Base-by-base conservation (phyloP, 2,113 vertebrate genomes). In the Pitta sordida region DNA sequence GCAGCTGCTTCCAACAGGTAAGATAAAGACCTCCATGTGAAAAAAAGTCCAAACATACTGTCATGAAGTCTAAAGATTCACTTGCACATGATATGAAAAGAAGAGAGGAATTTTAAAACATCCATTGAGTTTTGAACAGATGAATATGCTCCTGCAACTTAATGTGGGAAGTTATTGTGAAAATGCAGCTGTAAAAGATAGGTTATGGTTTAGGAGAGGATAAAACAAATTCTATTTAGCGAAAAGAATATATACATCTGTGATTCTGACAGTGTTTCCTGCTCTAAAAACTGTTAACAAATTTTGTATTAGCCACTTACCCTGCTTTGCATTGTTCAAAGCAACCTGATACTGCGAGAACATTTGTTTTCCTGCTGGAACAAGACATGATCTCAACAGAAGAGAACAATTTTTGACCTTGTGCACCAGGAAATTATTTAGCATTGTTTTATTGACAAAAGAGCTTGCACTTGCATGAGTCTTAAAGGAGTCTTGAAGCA, bases 1-100 rank as follows among this genome's bases (percentile, higher is more conserved):
- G 99, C 71, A 99, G 99, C 97, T 99, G 99, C 97, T 99, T 99
- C 96, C 98, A 99, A 11, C 98, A 99, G 90, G 99, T 99, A 97
- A 94, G 52, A 34, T 4, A 27, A 46, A 59, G 19, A 48, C 36
- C 12, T 51, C 32, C 14, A 3, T 3, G 22, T 26, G 53, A 23
- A 74, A 55, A 75, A 15, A 34, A 41, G 14, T 19, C 24, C 9
- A 32, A 80, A 22, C 17, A 64, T 51, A 6, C 7, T 6, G 14
- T 29, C 11, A 15, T 44, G 24, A 52, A 34, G n/a, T 71, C 8
- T 44, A 34, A 49, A 59, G 34, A 18, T 70, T 74, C 29, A 44
- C 13, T 82, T 81, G 11, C 13, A 55, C 9, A 6, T 36, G 20
- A 11, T 37, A 13, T 78, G 52, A 56, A 78, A 73, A 88, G 11